Conservation (phyloP, 35 echinoderm and acorn worm species). For the Eucidaris tribuloides region DNA sequence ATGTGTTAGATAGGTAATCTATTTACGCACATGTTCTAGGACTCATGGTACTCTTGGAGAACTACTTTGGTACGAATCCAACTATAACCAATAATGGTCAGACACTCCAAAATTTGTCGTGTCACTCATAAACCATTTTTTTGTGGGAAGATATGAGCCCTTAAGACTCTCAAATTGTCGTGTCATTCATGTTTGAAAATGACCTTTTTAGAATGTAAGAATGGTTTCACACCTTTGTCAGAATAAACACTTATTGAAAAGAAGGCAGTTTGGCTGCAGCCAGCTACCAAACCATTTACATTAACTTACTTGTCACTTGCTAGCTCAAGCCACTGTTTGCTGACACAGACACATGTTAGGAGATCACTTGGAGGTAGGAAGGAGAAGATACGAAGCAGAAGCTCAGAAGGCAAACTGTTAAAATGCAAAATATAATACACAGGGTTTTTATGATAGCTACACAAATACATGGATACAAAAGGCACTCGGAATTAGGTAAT, state of each 20-base stretch:
- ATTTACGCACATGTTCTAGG: no score
- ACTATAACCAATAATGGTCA: no score
- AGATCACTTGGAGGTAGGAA: constrained; percentile 46
- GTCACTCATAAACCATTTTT: no score
- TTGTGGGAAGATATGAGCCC: background rate
- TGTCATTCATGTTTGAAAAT: background rate
- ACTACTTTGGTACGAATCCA: no score
- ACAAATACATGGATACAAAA: no score
- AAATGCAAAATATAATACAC: no score
- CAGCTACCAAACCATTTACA: background rate
- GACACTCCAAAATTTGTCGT: no score
- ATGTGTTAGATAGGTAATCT: no score
- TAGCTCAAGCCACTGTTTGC: constrained; percentile 46
- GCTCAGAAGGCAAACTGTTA: constrained; percentile 41
- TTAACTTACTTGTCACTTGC: constrained; percentile 66
- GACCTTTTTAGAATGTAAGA: background rate
- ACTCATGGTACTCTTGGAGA: no score
- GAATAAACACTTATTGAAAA: background rate
- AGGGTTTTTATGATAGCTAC: no score
- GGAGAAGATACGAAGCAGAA: constrained; percentile 35
- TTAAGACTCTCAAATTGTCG: background rate
- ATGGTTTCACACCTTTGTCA: background rate
- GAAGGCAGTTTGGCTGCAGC: background rate
- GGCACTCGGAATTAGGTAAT: no score
- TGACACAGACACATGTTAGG: constrained; percentile 34